Evolutionary conservation across 1,140 invertebrate species (phyloP), one percentile per base, ranked within the genome.

Genomic region (Ips typographus): DNA sequence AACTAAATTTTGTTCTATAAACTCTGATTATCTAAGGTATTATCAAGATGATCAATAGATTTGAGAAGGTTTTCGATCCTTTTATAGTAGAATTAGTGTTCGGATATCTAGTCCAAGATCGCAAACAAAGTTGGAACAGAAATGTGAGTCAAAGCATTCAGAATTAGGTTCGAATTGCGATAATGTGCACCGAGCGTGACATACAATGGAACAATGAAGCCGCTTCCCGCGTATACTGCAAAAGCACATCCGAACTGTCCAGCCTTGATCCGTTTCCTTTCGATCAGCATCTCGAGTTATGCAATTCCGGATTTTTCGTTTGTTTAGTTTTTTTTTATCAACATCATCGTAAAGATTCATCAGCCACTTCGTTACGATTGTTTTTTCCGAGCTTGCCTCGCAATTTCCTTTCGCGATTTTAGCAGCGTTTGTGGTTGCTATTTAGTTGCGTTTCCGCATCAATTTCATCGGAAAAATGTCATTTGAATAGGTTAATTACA

Each of bases 221-320:
- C 41, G 40, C 63, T 65, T 60, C 56, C 65, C 55, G 65, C 42
- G 65, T 22, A 59, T 8, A 49, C 44, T 22, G 44, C 22, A 6
- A 6, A 49, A 59, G 43, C 43, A 65, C 63, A 65, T 65, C 63
- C 63, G 40, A 65, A 53, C 40, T 8, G 42, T 40, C 6, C 65
- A 67, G 65, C 65, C 65, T 67, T 67, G 65, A 67, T 67, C 65
- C 55, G 65, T 67, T 67, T 67, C 65, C 65, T 52, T 67, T 53
- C 38, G 41, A 56, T 67, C 65, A 51, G 40, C 65, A 67, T 67
- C 65, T 67, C 41, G 36, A 40, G 36, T 67, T 67, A 67, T 67
- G 65, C 65, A 67, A 67, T 60, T 60, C 65, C 55, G 65, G 65
- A 59, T 67, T 67, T 67, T 67, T 65, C 3, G 1, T 8, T 57